Conservation (phyloP, 1,140 invertebrate genomes). For the Dreissena rostriformis region DNA sequence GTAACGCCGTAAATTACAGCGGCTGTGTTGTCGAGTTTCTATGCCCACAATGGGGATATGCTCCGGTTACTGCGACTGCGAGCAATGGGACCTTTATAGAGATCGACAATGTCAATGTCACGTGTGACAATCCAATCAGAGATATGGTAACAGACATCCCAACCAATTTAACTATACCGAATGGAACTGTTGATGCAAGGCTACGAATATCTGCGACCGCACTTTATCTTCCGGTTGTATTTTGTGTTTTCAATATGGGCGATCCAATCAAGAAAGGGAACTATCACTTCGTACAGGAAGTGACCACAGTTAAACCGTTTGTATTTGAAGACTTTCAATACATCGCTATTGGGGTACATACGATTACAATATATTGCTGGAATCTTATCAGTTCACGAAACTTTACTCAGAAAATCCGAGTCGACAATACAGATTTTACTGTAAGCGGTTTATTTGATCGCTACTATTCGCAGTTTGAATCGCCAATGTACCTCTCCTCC, state of each 20-base stretch:
- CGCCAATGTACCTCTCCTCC: constrained; percentile 33
- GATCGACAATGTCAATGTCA: constrained; percentile 35
- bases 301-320: constrained; percentile 20
- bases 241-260: constrained; percentile 36
- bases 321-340: constrained; percentile 40
- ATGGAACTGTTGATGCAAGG: constrained; percentile 30
- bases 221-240: constrained; percentile 27
- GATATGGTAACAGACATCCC: constrained; percentile 9
- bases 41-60: constrained; percentile 38
- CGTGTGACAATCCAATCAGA: constrained; percentile 46
- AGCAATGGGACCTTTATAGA: constrained; percentile 49
- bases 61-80: constrained; percentile 5
- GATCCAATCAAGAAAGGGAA: constrained; percentile 34
- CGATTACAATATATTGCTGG: constrained; percentile 30
- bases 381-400: constrained; percentile 34
- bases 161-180: constrained; percentile 19
- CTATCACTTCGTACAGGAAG: neutral
- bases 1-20: neutral
- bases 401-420: constrained; percentile 10
- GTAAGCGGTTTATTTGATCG: constrained; percentile 47
- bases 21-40: constrained; percentile 32
- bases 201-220: constrained; percentile 9
- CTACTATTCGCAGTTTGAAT: constrained; percentile 26
- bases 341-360: constrained; percentile 31
- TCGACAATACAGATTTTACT: constrained; percentile 36